Evolutionary conservation across 2,113 vertebrate species (phyloP), one percentile per base, ranked within the genome.

Genomic region (Phrynosoma platyrhinos): DNA sequence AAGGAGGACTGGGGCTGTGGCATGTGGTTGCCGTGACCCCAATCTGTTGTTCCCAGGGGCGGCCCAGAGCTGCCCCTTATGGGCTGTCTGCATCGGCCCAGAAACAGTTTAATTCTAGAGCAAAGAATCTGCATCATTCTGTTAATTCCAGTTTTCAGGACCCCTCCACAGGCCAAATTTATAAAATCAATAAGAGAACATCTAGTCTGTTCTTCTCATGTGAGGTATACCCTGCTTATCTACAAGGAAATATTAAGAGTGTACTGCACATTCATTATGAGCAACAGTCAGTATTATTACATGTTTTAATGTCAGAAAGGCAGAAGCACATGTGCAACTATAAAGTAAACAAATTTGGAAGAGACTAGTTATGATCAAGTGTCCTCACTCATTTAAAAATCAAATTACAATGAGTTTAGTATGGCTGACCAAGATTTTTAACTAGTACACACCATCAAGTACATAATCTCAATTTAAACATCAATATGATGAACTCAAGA

Each of bases 121-220:
- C 1, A 84, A 53, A 83, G 1, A 0, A 58, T 66, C 16, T 86
- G 5, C 12, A 84, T 53, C 64, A 42, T 82, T 83, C 68, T 87
- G 74, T 2, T 80, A 89, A 72, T 36, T 42, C 5, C 6, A 82
- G n/a, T 76, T 69, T 7, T 0, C 62, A 79, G 69, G 85, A 71
- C 66, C 81, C 71, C 52, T 85, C 4, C 40, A 62, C 47, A 79
- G 25, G 20, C 52, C 58, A 90, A 18, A 84, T 62, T n/a, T 36
- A 88, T 0, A 12, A 7, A 75, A 92, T 91, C 68, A 42, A 76
- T 21, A 20, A 82, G 47, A 91, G 91, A 92, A 40, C 47, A 79
- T 0, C 0, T 77, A 16, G 30, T 74, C 30, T 27, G 83, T 69
- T 85, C 72, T 88, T 64, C 83, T 47, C 7, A 7, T 23, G 77